Percentiles rank a stretch among this genome's conserved stretches.
Evolutionary conservation across 2,797 vertebrate genomes (phyloP).

Genomic region (Halcyon smyrnensis): DNA sequence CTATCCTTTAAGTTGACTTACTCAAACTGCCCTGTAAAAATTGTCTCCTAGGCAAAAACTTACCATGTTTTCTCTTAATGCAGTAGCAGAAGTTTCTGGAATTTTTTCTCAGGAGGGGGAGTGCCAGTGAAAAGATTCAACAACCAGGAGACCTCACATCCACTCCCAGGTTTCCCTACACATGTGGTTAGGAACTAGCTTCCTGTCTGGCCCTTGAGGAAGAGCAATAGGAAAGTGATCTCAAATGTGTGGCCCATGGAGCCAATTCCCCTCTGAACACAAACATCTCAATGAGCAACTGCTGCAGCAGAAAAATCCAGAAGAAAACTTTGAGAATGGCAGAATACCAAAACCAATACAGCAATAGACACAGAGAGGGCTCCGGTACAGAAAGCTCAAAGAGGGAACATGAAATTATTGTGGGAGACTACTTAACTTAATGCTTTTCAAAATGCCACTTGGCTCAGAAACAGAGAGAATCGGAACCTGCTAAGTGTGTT

Average conservation of each 20-base stretch:
- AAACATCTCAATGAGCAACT: background rate
- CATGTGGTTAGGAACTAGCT: background rate
- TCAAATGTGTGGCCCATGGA: background rate
- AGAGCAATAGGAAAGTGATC: background rate
- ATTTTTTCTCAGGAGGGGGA: background rate
- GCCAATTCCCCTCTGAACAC: background rate
- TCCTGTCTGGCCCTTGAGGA: background rate
- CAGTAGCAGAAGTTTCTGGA: background rate
- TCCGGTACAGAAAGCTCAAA: conserved; percentile 11
- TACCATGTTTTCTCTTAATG: background rate
- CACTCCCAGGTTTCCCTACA: background rate
- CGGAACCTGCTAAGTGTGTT: conserved; percentile 36
- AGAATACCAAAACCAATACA: conserved; percentile 53
- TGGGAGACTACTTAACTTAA: conserved; percentile 44
- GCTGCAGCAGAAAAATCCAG: conserved; percentile 41
- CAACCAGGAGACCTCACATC: background rate
- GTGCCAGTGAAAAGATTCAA: background rate
- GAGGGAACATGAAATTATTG: conserved; percentile 28
- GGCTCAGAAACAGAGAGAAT: conserved; percentile 42
- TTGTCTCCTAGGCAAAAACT: background rate
- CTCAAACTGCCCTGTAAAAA: background rate
- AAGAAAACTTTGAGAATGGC: conserved; percentile 39
- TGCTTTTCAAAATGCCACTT: conserved; percentile 52
- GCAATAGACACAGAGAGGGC: background rate
- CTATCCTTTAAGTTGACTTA: background rate